phyloP scores from a whole-genome alignment of 1,140 invertebrate species.

The Drosophila micromelanica region DNA sequence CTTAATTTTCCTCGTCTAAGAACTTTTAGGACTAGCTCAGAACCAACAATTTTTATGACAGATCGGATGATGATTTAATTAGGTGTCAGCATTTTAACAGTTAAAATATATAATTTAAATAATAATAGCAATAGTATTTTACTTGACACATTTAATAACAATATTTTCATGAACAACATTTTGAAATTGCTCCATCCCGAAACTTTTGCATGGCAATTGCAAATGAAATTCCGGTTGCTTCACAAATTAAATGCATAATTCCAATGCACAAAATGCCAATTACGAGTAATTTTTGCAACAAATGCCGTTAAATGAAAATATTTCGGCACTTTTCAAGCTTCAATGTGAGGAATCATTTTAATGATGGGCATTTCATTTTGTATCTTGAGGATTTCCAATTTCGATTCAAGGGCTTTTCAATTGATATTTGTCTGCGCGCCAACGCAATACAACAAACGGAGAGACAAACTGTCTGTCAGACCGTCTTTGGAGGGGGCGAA shows the following conservation, averaged over 20 bases:
- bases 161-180: not conserved
- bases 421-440: slow-evolving; percentile 79
- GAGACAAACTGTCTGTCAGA: slow-evolving; percentile 36
- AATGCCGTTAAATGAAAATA: slow-evolving; percentile 64
- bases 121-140: too few species aligned
- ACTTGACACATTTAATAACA: not conserved
- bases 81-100: too few species aligned
- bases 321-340: slow-evolving; percentile 56
- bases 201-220: slow-evolving; percentile 15
- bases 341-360: slow-evolving; percentile 39
- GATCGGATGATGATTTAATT: too few species aligned
- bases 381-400: slow-evolving; percentile 72
- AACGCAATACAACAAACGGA: slow-evolving; percentile 41
- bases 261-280: slow-evolving; percentile 33
- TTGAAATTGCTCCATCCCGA: not conserved
- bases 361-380: slow-evolving; percentile 65
- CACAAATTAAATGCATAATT: slow-evolving; percentile 4
- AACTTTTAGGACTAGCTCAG: too few species aligned
- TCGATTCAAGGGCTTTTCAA: slow-evolving; percentile 66
- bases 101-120: too few species aligned
- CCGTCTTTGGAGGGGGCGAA: not conserved
- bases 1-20: too few species aligned
- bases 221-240: slow-evolving; percentile 20
- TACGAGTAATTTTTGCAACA: slow-evolving; percentile 32
- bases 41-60: too few species aligned